Evolutionary conservation across 2,888 invertebrate species (phyloP), one percentile per base, ranked within the genome.

Genomic region (Euspilapteryx auroguttella): DNA sequence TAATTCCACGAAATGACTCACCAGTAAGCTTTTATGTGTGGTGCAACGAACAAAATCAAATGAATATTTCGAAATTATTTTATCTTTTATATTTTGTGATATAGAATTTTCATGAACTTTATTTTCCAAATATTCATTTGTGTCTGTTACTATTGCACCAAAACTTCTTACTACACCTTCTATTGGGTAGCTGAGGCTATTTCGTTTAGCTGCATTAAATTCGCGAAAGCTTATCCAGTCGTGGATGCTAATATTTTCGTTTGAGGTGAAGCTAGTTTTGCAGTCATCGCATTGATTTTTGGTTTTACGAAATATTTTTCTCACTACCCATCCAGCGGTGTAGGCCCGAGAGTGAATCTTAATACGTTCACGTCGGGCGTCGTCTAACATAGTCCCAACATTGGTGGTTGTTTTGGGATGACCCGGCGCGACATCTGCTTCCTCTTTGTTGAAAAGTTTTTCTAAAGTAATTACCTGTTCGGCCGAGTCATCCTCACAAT

Each of bases 291-390:
- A 17, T n/a, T n/a, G n/a, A n/a, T n/a, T n/a, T 8, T 17, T 17
- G 17, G 8, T 6, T 5, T 17, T 17, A 8, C 17, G 17, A 5
- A 17, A 17, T 6, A 17, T 8, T 17, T 37, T 40, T 25, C 33
- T 32, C 2, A 35, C 21, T 8, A 36, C 38, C 37, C 40, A 39
- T 28, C 40, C 39, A n/a, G 37, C 29, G 12, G 37, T 38, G 25
- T 41, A 39, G n/a, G 39, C 39, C 4, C 36, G 31, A 24, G 41
- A 40, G 29, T 44, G 41, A 2, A 41, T 27, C 28, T 33, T 35
- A 7, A 37, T 14, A 15, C 38, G 29, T 30, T 43, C 39, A 25
- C 24, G 31, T 9, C 33, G 14, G 7, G 37, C 38, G n/a, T 32
- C 25, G n/a, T 17, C 14, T n/a, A 9, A 9, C 24, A 30, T 25